Conservation (phyloP, 2,113 vertebrate genomes). For the Ceuthmochares aereus region DNA sequence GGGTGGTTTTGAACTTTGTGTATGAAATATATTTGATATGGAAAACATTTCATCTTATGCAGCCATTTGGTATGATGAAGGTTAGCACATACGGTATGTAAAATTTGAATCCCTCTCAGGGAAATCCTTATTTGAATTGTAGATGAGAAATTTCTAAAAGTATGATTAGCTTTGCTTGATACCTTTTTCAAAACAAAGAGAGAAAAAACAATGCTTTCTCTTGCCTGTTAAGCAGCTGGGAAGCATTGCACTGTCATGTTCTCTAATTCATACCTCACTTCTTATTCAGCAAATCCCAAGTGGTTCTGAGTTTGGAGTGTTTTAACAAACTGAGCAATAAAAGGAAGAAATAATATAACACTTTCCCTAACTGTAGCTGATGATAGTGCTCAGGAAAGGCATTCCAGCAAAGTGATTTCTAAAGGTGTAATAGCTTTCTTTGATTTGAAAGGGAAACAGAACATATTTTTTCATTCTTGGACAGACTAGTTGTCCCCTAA, state of each 20-base stretch:
- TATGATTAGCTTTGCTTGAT: slow-evolving; percentile 59
- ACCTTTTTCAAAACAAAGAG: neutral
- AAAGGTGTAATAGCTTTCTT: neutral
- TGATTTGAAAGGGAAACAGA: neutral
- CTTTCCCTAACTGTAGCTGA: neutral
- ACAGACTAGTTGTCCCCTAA: neutral
- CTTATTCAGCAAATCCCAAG: neutral
- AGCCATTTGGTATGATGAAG: slow-evolving; percentile 14
- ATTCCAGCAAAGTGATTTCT: neutral
- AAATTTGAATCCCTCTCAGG: slow-evolving; percentile 47
- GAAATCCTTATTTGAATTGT: slow-evolving; percentile 62
- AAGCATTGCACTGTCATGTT: neutral
- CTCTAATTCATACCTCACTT: neutral
- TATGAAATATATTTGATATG: slow-evolving; percentile 30
- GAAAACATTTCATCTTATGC: slow-evolving; percentile 45
- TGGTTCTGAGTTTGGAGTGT: neutral
- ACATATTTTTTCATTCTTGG: neutral
- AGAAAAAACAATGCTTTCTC: neutral
- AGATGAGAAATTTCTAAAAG: slow-evolving; percentile 61
- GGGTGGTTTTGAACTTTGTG: slow-evolving; percentile 13
- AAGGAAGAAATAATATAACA: neutral
- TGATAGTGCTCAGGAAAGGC: neutral
- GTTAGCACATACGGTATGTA: slow-evolving; percentile 35
- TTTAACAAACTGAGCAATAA: neutral
- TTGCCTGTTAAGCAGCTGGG: neutral